Evolutionary conservation across 2,888 invertebrate species (phyloP).

Genomic region (Anticlea derivata): DNA sequence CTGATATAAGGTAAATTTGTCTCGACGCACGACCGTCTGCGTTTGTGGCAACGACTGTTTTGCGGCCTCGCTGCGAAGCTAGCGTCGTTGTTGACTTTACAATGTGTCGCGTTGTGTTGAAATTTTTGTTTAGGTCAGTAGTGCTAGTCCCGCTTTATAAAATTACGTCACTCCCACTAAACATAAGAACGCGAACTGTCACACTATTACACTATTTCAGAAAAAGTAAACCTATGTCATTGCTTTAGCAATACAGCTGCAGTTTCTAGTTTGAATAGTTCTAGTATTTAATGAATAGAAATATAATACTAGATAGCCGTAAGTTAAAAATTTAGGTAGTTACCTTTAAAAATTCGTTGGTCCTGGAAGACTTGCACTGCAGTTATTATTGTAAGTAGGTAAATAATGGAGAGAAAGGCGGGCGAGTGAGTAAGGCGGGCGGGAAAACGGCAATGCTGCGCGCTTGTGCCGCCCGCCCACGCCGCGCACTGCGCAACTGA

Average conservation of each 20-base stretch:
- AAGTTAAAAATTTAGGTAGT: too few species aligned
- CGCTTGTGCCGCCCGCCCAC: constrained; percentile 39
- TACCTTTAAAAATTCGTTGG: constrained; percentile 4
- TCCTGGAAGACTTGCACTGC: constrained; percentile 29
- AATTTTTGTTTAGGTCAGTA: constrained; percentile 26
- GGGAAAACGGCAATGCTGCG: constrained; percentile 52
- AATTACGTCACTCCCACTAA: constrained; percentile 11
- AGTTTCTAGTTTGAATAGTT: too few species aligned
- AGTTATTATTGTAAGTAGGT: constrained; percentile 11
- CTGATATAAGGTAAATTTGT: not conserved
- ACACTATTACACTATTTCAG: too few species aligned
- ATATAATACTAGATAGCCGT: too few species aligned
- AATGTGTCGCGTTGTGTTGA: constrained; percentile 18
- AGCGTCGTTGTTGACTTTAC: constrained; percentile 22
- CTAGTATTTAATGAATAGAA: too few species aligned
- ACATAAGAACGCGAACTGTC: not conserved
- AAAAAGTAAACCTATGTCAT: too few species aligned
- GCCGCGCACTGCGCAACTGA: constrained; percentile 55
- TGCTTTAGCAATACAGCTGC: too few species aligned
- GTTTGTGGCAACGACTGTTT: constrained; percentile 11
- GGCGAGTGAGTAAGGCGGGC: constrained; percentile 50
- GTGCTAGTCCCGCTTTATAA: constrained; percentile 7
- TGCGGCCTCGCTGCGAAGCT: constrained; percentile 7
- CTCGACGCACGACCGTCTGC: constrained; percentile 14
- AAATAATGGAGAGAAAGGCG: constrained; percentile 12